phyloP scores from a whole-genome alignment of 1,140 invertebrate genomes.

The Euwallacea fornicatus region DNA sequence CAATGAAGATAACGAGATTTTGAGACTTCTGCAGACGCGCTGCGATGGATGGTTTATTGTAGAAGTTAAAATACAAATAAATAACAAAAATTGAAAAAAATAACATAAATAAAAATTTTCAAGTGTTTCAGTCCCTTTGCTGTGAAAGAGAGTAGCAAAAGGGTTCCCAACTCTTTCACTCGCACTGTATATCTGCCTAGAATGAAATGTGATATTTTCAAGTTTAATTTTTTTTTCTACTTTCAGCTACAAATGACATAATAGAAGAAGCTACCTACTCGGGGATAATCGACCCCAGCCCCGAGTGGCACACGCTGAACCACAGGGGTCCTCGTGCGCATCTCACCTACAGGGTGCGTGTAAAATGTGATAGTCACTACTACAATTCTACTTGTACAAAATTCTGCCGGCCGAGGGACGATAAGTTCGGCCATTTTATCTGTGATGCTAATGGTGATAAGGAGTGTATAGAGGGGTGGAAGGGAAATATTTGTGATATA shows the following conservation, averaged over 20 bases:
- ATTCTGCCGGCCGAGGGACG: slow-evolving; percentile 87
- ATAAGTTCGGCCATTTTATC: slow-evolving; percentile 92
- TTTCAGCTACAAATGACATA: slow-evolving; percentile 66
- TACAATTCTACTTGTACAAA: slow-evolving; percentile 94
- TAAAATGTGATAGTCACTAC: slow-evolving; percentile 88
- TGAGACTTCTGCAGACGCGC: too few relatives aligned
- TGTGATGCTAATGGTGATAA: slow-evolving; percentile 88
- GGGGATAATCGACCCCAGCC: slow-evolving; percentile 83
- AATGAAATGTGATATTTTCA: too few relatives aligned
- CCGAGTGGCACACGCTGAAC: slow-evolving; percentile 87
- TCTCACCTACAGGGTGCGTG: slow-evolving; percentile 85
- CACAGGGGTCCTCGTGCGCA: slow-evolving; percentile 74
- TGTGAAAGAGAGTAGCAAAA: too few relatives aligned
- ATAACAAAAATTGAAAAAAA: too few relatives aligned
- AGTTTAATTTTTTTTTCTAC: slow-evolving; percentile 3
- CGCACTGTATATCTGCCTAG: too few relatives aligned
- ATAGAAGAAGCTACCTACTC: slow-evolving; percentile 89
- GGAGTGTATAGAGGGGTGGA: slow-evolving; percentile 90
- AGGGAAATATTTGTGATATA: slow-evolving; percentile 87
- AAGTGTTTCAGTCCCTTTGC: too few relatives aligned
- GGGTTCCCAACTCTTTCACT: too few relatives aligned
- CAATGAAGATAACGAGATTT: too few relatives aligned
- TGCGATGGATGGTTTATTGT: too few relatives aligned
- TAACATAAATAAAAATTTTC: too few relatives aligned
- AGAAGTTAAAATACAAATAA: too few relatives aligned